These are phyloP conservation scores for Luperina nickerlii DNA, from an alignment of 2,888 invertebrate genomes.

Conservation along the genomic window DNA sequence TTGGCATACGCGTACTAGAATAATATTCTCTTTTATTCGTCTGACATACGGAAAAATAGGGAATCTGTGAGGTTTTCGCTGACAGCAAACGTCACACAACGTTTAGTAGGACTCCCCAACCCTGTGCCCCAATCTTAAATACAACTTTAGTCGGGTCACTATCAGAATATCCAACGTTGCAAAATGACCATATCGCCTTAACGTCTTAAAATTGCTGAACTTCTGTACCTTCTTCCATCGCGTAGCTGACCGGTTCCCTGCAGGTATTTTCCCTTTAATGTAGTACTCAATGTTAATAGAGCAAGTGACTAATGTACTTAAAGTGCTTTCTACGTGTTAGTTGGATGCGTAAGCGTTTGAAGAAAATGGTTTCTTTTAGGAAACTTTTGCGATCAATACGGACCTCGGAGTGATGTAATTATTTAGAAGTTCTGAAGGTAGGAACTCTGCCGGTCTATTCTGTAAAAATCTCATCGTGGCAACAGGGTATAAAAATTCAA, in stretches of 20 bases:
- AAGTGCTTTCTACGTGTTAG: slow-evolving; percentile 38
- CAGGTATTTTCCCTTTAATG: slow-evolving; percentile 58
- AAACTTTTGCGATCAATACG: background rate
- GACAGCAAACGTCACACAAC: background rate
- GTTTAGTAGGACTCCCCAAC: background rate
- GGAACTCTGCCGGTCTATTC: no score
- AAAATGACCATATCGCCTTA: no score
- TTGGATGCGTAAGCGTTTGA: slow-evolving; percentile 21
- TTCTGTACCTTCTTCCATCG: background rate
- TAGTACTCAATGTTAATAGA: slow-evolving; percentile 52
- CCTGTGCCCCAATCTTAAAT: background rate
- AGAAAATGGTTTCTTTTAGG: background rate
- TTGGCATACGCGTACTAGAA: background rate
- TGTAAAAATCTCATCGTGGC: no score
- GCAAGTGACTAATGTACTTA: slow-evolving; percentile 50
- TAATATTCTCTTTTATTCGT: no score
- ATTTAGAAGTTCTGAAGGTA: no score
- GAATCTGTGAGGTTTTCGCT: no score
- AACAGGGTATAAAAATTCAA: no score
- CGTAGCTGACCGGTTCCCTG: slow-evolving; percentile 45
- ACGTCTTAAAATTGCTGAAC: background rate
- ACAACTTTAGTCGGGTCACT: background rate
- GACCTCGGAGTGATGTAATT: no score
- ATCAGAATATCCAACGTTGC: no score
- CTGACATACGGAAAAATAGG: accelerated